A percentile compares a stretch with the other conserved stretches of the same genome.
phyloP scores from a whole-genome alignment of 1,140 invertebrate species.

The Cylas formicarius region DNA sequence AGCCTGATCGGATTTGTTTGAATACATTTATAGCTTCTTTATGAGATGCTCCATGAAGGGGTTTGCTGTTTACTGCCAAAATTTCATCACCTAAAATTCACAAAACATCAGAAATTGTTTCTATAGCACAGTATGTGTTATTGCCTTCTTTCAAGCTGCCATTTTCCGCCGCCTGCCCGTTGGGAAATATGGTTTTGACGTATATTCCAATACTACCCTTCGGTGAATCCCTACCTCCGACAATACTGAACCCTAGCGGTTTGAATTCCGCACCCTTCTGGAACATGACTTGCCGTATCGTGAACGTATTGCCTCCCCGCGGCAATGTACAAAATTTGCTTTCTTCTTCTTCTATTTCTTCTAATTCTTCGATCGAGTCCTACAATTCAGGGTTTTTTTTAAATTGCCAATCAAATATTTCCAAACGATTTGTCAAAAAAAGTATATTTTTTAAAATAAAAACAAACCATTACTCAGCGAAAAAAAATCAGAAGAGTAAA shows the following conservation, averaged over 20 bases:
- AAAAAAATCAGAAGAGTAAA: too few species aligned
- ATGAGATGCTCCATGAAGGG: conserved; percentile 81
- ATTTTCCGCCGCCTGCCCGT: conserved; percentile 80
- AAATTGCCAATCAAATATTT: too few species aligned
- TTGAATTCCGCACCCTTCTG: conserved; percentile 80
- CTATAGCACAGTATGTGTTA: conserved; percentile 1
- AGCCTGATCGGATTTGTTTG: conserved; percentile 79
- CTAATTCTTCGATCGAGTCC: conserved; percentile 37
- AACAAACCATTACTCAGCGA: too few species aligned
- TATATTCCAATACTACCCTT: conserved; percentile 84
- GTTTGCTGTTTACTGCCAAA: conserved; percentile 78
- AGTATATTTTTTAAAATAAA: too few species aligned
- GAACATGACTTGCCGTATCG: conserved; percentile 44
- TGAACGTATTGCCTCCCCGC: conserved; percentile 42
- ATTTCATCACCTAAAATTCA: conserved; percentile 77
- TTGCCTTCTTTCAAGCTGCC: conserved; percentile 74
- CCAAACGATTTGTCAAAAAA: too few species aligned
- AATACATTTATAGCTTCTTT: conserved; percentile 85
- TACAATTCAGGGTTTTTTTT: too few species aligned
- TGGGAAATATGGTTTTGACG: conserved; percentile 81
- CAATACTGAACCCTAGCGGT: conserved; percentile 84
- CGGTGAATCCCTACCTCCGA: conserved; percentile 82
- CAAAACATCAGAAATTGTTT: conserved; percentile 2
- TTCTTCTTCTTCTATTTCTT: conserved; percentile 40
- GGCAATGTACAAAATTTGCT: conserved; percentile 46